phyloP scores from a whole-genome alignment of 2,113 vertebrate species.

The Phrynocephalus versicolor region DNA sequence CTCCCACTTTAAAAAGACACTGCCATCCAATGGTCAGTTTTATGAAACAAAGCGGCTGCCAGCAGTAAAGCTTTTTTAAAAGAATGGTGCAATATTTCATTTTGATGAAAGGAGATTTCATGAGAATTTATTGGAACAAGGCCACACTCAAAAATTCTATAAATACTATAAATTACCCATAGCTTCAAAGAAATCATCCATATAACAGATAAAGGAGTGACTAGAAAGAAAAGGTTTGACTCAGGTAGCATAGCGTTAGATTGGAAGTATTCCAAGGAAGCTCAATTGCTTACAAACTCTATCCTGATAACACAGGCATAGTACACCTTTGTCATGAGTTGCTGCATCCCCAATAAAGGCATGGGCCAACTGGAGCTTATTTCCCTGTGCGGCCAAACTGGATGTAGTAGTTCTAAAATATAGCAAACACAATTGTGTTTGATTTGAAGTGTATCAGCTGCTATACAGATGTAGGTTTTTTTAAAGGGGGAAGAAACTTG shows the following conservation, averaged over 20 bases:
- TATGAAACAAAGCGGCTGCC: slow-evolving; percentile 40
- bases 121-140: background rate
- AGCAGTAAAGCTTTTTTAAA: slow-evolving; percentile 21
- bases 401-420: too few species aligned
- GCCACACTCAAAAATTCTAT: slow-evolving; percentile 17
- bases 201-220: background rate
- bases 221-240: background rate
- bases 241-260: background rate
- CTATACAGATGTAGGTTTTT: too few species aligned
- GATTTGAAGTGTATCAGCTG: too few species aligned
- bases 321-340: too few species aligned
- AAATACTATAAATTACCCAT: background rate
- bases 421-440: too few species aligned
- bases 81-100: slow-evolving; percentile 15
- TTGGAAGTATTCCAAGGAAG: background rate
- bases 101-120: slow-evolving; percentile 17
- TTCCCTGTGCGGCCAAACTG: too few species aligned
- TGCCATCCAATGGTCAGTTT: slow-evolving; percentile 28
- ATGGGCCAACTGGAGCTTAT: too few species aligned
- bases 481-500: too few species aligned
- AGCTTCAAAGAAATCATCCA: slow-evolving; percentile 31
- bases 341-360: too few species aligned
- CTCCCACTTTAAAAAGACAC: slow-evolving; percentile 55
- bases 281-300: background rate
- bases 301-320: background rate